A percentile compares a stretch with the other conserved stretches of the same genome.
These are phyloP conservation scores for Syncerus caffer DNA, from an alignment of 2,797 vertebrate genomes.

Conservation along the genomic window DNA sequence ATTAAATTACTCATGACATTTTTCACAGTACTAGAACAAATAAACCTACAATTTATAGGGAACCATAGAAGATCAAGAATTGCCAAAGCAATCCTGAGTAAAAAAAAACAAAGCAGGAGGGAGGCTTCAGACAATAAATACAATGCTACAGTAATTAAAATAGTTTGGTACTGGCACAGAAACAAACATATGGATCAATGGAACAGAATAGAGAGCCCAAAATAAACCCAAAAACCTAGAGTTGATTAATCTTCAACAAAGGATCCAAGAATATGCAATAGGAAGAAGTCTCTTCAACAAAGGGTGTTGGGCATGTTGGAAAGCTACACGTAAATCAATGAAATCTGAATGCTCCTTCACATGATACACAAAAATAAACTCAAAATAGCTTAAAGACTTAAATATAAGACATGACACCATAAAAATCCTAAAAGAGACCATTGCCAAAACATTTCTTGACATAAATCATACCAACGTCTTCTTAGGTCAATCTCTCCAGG, in stretches of 20 bases:
- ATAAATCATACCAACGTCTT: not conserved
- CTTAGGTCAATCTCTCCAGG: not conserved
- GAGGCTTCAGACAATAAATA: not conserved
- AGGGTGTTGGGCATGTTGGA: not conserved
- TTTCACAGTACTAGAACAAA: not conserved
- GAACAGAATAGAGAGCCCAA: not conserved
- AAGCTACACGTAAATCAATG: not conserved
- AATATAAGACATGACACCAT: not conserved
- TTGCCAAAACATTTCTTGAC: not conserved
- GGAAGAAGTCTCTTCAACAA: not conserved
- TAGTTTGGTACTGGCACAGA: not conserved
- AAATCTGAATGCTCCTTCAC: not conserved
- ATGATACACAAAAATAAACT: not conserved
- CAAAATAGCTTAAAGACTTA: not conserved
- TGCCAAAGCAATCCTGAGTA: not conserved
- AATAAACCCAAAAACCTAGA: not conserved
- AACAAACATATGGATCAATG: not conserved
- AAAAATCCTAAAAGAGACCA: not conserved
- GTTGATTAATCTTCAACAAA: not conserved
- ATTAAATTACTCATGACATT: not conserved
- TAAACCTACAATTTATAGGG: not conserved
- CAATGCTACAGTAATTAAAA: not conserved
- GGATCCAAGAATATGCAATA: not conserved
- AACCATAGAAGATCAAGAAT: not conserved
- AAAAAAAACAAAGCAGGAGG: not conserved